Evolutionary conservation across 2,113 vertebrate species (phyloP).

Genomic region (Pomatostomus ruficeps): DNA sequence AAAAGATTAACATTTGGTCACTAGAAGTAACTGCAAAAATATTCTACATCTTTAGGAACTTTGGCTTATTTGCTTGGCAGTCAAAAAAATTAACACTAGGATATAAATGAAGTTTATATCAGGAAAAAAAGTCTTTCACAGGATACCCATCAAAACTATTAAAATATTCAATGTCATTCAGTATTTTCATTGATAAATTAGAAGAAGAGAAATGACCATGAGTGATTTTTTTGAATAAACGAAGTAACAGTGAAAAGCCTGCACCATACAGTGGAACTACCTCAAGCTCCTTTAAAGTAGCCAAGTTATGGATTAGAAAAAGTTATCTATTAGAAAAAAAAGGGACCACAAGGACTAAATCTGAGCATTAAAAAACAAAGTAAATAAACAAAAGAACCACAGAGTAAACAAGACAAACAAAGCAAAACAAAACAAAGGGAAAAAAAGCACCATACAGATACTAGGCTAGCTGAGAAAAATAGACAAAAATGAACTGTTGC

Average conservation of each 20-base stretch:
- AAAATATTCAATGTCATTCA: not conserved
- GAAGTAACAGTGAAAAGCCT: not conserved
- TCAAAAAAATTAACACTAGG: not conserved
- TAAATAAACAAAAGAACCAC: not conserved
- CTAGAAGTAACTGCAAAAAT: not conserved
- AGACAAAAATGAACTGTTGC: not conserved
- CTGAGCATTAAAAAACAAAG: not conserved
- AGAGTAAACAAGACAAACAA: not conserved
- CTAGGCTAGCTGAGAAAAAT: not conserved
- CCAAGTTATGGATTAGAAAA: not conserved
- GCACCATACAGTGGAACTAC: not conserved
- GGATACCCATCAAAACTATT: not conserved
- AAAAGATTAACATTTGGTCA: not conserved
- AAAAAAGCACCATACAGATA: too few species aligned
- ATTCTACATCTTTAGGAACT: not conserved
- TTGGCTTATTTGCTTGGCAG: not conserved
- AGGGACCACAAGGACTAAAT: not conserved
- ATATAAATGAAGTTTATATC: not conserved
- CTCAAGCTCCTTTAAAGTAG: not conserved
- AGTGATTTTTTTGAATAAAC: not conserved
- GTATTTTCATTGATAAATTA: not conserved
- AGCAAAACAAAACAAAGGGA: too few species aligned
- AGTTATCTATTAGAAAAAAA: not conserved
- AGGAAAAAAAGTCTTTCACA: not conserved
- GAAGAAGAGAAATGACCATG: not conserved